phyloP scores from a whole-genome alignment of 1,140 invertebrate genomes.

The Heterodera carotae region DNA sequence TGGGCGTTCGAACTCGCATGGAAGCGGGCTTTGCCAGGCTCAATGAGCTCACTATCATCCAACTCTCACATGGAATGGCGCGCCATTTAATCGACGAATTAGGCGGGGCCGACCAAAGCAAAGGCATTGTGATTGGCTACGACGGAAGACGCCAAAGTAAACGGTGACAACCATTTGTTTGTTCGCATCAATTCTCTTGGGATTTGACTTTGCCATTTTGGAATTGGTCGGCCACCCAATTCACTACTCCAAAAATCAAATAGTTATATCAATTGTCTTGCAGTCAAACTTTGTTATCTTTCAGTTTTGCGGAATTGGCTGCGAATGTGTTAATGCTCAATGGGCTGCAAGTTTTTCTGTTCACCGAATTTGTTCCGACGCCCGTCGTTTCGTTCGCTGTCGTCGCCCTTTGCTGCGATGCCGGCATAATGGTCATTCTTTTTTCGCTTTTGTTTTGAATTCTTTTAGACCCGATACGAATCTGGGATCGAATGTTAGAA shows the following conservation, averaged over 20 bases:
- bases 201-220: too few relatives aligned
- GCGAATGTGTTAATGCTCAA: conserved; percentile 79
- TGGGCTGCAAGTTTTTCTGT: conserved; percentile 81
- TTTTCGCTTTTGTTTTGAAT: neutral
- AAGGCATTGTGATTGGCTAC: conserved; percentile 85
- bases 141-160: conserved; percentile 88
- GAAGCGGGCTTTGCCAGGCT: conserved; percentile 86
- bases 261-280: too few relatives aligned
- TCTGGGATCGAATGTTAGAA: conserved; percentile 76
- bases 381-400: conserved; percentile 76
- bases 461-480: conserved; percentile 25
- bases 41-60: conserved; percentile 96
- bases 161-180: conserved; percentile 67
- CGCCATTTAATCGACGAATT: conserved; percentile 74
- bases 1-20: conserved; percentile 85
- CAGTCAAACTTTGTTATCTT: too few relatives aligned
- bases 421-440: conserved; percentile 46
- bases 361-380: conserved; percentile 79
- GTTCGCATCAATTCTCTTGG: too few relatives aligned
- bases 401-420: conserved; percentile 53
- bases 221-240: too few relatives aligned
- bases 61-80: conserved; percentile 88
- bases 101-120: conserved; percentile 65
- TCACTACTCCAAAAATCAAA: too few relatives aligned
- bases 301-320: conserved; percentile 86